Conservation (phyloP, 2,888 invertebrate species). For the Rhagonycha fulva region DNA sequence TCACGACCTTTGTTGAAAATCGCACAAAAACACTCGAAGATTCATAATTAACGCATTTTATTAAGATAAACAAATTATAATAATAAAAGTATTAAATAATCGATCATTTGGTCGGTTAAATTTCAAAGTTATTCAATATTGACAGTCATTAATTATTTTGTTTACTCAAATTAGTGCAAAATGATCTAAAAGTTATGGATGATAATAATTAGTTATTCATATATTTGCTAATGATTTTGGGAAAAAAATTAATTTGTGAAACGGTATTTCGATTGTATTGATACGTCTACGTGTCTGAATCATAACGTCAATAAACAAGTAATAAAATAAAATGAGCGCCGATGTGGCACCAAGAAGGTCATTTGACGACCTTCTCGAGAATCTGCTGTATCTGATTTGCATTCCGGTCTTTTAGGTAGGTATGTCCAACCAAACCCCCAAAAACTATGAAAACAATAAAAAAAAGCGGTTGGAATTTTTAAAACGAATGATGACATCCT, state of each 20-base stretch:
- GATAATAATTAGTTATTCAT: neutral
- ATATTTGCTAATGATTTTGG: neutral
- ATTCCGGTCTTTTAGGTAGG: neutral
- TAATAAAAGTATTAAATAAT: neutral
- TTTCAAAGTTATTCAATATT: neutral
- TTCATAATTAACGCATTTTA: neutral
- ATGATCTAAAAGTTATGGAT: neutral
- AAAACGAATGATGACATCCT: neutral
- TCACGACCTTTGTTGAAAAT: neutral
- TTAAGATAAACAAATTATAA: neutral
- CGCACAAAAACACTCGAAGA: neutral
- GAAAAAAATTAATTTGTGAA: neutral
- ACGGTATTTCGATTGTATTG: conserved; percentile 1
- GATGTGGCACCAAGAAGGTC: conserved; percentile 14
- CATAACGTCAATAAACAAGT: neutral
- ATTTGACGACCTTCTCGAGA: conserved; percentile 21
- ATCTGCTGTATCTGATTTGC: conserved; percentile 13
- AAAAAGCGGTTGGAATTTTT: neutral
- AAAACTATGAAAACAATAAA: neutral
- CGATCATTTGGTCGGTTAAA: neutral
- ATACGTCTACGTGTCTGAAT: neutral
- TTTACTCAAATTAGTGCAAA: neutral
- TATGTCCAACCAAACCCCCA: neutral
- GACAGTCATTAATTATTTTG: neutral
- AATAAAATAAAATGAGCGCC: conserved; percentile 5